Evolutionary conservation across 1,140 invertebrate genomes (phyloP), one percentile per base, ranked within the genome.

Genomic region (Camponotus vicinus): DNA sequence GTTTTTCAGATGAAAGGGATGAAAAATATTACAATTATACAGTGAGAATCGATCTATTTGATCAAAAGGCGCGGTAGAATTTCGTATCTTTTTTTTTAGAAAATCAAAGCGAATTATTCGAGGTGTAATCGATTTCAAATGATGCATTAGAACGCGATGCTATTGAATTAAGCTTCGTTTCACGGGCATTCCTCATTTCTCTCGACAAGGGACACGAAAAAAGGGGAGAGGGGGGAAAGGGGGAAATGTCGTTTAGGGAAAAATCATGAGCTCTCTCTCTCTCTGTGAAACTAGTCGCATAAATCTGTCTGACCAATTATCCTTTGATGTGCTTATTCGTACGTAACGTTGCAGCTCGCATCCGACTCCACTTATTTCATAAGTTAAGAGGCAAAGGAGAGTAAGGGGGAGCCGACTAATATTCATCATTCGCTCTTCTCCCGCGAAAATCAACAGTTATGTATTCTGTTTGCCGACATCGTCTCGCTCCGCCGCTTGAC

Each of bases 341-440:
- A 71, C 37, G 77, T 80, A 69, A 64, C 77, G 64, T 80, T 80
- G 78, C 78, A 57, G 27, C 37, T 80, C 78, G 78, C 49, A 80
- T 80, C 57, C 66, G 78, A 71, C 78, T 70, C 66, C 78, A 71
- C 66, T 80, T 80, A 80, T 80, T 80, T 80, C 78, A 80, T 71
- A 80, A 80, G 64, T 49, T 70, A 69, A 80, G 78, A 80, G 78
- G 37, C 64, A 27, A n/a, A 40, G 40, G 78, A 21, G 78, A 15
- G 77, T 21, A 40, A 59, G 45, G 21, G 66, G 42, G 66, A 57
- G 64, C 42, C 13, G 27, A 80, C 78, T 80, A 70, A 80, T 80
- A 80, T 80, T 80, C 78, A 80, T 71, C 78, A 71, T 80, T 80
- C 49, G 78, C 78, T 80, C 78, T 80, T 80, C 78, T 80, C 66